phyloP scores from a whole-genome alignment of 1,140 invertebrate species.

The Heliconius hermathena region DNA sequence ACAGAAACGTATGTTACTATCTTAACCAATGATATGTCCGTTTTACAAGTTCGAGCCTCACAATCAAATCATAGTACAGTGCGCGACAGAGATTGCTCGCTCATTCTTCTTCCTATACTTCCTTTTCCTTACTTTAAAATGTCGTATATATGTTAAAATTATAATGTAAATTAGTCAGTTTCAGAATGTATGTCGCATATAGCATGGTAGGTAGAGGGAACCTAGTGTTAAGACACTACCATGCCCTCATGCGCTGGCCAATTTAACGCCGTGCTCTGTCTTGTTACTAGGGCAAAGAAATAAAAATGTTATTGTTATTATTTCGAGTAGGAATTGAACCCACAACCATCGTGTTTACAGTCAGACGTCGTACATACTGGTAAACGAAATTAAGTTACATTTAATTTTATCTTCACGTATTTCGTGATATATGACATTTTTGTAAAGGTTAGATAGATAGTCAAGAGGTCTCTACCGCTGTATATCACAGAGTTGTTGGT shows the following conservation, averaged over 20 bases:
- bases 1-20: constrained; percentile 8
- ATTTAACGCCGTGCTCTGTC: too few relatives aligned
- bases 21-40: constrained; percentile 21
- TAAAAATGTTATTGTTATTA: too few relatives aligned
- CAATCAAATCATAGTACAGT: constrained; percentile 51
- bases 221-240: too few relatives aligned
- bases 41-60: constrained; percentile 26
- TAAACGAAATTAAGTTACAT: not conserved
- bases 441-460: not conserved
- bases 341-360: too few relatives aligned
- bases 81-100: constrained; percentile 52
- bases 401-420: not conserved
- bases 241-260: too few relatives aligned
- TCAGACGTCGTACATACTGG: too few relatives aligned
- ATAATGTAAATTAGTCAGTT: not conserved
- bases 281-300: too few relatives aligned
- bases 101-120: not conserved
- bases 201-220: too few relatives aligned
- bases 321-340: too few relatives aligned
- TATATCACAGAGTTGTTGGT: constrained; percentile 67
- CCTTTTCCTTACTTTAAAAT: not conserved
- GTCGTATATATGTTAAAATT: not conserved
- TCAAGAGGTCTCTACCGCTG: constrained; percentile 54
- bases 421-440: not conserved
- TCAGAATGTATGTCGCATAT: too few relatives aligned